Conservation (phyloP, 2,888 invertebrate genomes). For the Noctuana brunneofusca region DNA sequence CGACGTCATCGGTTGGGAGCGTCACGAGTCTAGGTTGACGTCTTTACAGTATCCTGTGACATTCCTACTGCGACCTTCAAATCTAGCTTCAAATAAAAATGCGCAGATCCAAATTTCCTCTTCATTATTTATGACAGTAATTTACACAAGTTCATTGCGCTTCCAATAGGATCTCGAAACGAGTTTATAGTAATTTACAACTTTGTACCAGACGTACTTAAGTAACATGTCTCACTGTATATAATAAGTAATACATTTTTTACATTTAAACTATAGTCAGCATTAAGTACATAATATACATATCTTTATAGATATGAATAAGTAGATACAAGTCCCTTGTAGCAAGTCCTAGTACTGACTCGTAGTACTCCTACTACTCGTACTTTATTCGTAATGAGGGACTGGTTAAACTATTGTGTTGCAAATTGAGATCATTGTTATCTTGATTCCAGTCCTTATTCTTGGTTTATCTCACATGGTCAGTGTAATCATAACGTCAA, state of each 20-base stretch:
- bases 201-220: slow-evolving; percentile 6
- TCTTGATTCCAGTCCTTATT: neutral
- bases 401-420: neutral
- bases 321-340: too few species aligned
- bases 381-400: too few species aligned
- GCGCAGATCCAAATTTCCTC: slow-evolving; percentile 1
- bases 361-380: too few species aligned
- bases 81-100: slow-evolving; percentile 13
- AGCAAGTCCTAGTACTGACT: too few species aligned
- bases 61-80: neutral
- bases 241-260: neutral
- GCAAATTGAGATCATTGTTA: neutral
- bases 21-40: neutral
- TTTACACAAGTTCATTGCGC: slow-evolving; percentile 4
- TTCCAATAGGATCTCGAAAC: slow-evolving; percentile 12
- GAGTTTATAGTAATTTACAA: slow-evolving; percentile 14
- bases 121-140: slow-evolving; percentile 12
- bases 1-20: too few species aligned
- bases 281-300: neutral
- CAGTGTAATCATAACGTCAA: slow-evolving; percentile 34
- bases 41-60: neutral
- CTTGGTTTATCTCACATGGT: slow-evolving; percentile 27
- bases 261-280: neutral
- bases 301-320: too few species aligned
- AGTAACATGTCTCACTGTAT: neutral